Evolutionary conservation across 2,888 invertebrate species (phyloP), one percentile per base, ranked within the genome.

Genomic region (Pristionchus maxplancki): DNA sequence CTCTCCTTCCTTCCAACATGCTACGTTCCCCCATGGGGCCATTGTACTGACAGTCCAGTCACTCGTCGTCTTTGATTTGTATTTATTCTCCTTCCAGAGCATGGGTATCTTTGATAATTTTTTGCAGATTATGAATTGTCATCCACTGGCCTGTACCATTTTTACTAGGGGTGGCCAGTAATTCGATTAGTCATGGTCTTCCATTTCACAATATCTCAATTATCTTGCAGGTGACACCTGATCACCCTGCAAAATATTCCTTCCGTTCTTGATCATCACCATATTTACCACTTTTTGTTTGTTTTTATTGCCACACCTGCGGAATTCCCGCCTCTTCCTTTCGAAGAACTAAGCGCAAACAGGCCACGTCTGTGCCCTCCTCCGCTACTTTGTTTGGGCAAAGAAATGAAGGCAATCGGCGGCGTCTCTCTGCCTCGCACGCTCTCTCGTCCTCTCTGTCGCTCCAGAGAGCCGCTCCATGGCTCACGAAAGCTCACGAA

Each of bases 371-470:
- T 37, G 34, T 28, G 71, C 40, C 71, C 78, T 6, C 44, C 37
- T 44, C 24, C 44, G n/a, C 44, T 78, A 78, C 78, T 78, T 78
- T 48, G 78, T 78, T 78, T 78, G 78, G 71, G 11, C 34, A 37
- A 64, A 20, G 67, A 67, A 34, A 31, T 20, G 50, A 24, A 11
- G 64, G 28, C 64, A 64, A 24, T 64, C n/a, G n/a, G n/a, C n/a
- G n/a, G n/a, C n/a, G 15, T 34, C 67, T 34, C 20, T 34, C 34
- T 13, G 1, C 31, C 67, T 34, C 67, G 3, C 67, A 34, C 24
- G 24, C 58, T 58, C 24, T 24, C 58, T 58, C 58, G 24, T 24
- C 24, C 6, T 24, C 24, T 58, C 58, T 58, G 6, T 0, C 58
- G 24, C 9, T n/a, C 24, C 2, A n/a, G 24, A n/a, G 50, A n/a